A percentile compares a stretch with the other conserved stretches of the same genome.
Evolutionary conservation across 2,888 invertebrate species (phyloP).

Genomic region (Melanotus villosus): DNA sequence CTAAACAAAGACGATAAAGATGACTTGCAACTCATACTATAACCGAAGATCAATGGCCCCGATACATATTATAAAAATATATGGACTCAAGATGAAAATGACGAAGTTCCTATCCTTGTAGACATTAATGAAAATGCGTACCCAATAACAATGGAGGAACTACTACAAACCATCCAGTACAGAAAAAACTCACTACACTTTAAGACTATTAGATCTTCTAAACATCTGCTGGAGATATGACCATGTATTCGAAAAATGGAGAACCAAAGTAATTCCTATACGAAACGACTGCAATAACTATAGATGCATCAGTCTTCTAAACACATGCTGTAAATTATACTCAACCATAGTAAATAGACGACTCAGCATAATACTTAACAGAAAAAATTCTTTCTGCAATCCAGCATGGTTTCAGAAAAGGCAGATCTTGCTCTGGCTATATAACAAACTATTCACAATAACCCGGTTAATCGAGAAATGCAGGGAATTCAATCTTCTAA

Average conservation of each 20-base stretch:
- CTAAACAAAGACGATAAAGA: too few relatives aligned
- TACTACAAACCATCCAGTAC: neutral
- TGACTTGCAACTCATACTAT: too few relatives aligned
- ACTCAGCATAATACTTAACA: neutral
- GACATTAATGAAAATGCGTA: neutral
- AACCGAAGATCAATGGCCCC: too few relatives aligned
- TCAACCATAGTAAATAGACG: neutral
- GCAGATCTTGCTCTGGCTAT: neutral
- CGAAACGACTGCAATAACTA: neutral
- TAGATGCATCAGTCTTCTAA: neutral
- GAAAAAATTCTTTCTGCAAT: neutral
- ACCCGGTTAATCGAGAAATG: too few relatives aligned
- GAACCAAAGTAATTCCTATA: neutral
- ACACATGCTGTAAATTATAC: neutral
- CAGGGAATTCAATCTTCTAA: neutral
- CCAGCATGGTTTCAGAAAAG: neutral
- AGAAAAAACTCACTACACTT: neutral
- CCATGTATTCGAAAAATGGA: neutral
- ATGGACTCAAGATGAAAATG: neutral
- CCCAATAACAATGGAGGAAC: neutral
- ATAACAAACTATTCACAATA: neutral
- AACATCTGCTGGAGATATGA: neutral
- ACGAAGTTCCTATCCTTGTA: neutral
- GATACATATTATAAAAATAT: neutral
- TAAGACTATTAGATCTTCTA: neutral